These are phyloP conservation scores for Telmatochromis sp. DNA, from an alignment of 2,113 vertebrate genomes.

Conservation along the genomic window DNA sequence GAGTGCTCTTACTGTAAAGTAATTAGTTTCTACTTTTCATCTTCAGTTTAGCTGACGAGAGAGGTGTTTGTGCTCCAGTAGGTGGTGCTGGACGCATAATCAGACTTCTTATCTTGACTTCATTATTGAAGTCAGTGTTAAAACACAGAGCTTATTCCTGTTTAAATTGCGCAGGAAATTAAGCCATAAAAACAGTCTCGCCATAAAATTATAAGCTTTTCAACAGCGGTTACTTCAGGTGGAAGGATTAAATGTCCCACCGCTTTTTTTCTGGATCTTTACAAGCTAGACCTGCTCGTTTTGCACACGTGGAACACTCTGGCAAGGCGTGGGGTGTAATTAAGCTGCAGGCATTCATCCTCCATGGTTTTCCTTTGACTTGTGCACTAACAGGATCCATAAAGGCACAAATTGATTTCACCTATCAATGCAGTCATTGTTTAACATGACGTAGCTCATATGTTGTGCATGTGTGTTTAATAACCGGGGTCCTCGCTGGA, in stretches of 20 bases:
- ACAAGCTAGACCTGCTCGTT: constrained; percentile 51
- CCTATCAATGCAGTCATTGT: constrained; percentile 70
- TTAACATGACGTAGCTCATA: constrained; percentile 58
- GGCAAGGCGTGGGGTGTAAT: constrained; percentile 50
- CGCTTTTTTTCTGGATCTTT: constrained; percentile 38
- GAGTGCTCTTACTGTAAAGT: background rate
- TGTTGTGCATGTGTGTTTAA: constrained; percentile 68
- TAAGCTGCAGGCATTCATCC: constrained; percentile 47
- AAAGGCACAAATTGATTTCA: constrained; percentile 67
- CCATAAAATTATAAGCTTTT: constrained; percentile 10
- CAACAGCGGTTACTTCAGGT: constrained; percentile 7
- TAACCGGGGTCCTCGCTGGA: constrained; percentile 46
- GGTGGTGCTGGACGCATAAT: constrained; percentile 49
- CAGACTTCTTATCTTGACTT: background rate
- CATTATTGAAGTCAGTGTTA: background rate
- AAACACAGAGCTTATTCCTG: background rate
- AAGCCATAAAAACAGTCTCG: constrained; percentile 29
- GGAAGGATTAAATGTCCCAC: constrained; percentile 43
- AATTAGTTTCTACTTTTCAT: background rate
- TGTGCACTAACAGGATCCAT: constrained; percentile 56
- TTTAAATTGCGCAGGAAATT: constrained; percentile 46
- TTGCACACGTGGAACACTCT: constrained; percentile 25
- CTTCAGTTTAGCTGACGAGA: background rate
- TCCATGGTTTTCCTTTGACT: background rate
- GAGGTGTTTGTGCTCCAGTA: constrained; percentile 28